Percentiles rank a stretch among this genome's conserved stretches.
These are phyloP conservation scores for Portunus trituberculatus DNA, from an alignment of 1,140 invertebrate species.

Conservation along the genomic window DNA sequence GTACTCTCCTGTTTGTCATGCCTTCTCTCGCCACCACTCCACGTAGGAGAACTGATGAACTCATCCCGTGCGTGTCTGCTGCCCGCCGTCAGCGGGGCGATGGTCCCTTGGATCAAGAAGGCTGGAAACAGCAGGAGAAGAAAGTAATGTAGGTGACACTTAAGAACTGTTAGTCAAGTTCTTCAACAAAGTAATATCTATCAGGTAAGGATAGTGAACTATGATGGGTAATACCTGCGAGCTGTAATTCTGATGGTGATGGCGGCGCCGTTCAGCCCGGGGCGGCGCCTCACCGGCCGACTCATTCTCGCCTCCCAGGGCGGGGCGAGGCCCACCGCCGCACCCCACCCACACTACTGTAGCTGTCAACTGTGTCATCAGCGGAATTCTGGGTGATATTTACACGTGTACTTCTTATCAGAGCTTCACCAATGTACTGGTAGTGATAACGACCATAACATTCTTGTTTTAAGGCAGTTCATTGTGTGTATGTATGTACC, in stretches of 20 bases:
- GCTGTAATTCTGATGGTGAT: neutral
- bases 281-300: neutral
- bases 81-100: neutral
- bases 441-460: neutral
- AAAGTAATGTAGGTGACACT: slow-evolving; percentile 37
- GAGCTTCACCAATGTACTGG: neutral
- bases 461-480: neutral
- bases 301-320: neutral
- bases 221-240: neutral
- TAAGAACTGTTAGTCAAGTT: slow-evolving; percentile 51
- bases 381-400: neutral
- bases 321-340: too few relatives aligned
- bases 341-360: too few relatives aligned
- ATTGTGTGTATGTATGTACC: neutral
- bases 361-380: neutral
- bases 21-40: neutral
- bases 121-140: neutral
- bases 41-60: neutral
- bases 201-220: neutral
- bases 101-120: neutral
- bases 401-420: neutral
- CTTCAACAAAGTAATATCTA: slow-evolving; percentile 39
- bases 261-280: neutral
- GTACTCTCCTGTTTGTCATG: slow-evolving; percentile 16
- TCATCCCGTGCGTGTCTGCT: neutral